Conservation (phyloP, 2,797 vertebrate species). For the Ctenopoma multispine region DNA sequence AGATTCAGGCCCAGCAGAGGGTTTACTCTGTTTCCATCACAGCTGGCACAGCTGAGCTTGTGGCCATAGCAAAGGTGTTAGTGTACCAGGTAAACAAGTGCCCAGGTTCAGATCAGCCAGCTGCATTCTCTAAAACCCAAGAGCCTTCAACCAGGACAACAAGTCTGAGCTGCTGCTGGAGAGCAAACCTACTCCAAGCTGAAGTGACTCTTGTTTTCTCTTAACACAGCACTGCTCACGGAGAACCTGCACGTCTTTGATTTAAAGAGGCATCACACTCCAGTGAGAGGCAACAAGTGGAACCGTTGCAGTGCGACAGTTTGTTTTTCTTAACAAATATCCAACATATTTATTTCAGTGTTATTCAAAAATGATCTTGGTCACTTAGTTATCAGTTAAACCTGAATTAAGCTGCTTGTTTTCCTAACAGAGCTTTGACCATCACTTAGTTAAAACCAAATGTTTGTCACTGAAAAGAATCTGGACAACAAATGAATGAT, state of each 20-base stretch:
- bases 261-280: slow-evolving; percentile 9
- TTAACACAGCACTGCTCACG: not conserved
- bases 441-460: not conserved
- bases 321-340: not conserved
- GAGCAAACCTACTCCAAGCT: not conserved
- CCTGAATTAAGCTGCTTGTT: too few species aligned
- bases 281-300: not conserved
- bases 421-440: too few species aligned
- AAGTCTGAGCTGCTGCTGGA: not conserved
- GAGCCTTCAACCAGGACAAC: not conserved
- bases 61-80: not conserved
- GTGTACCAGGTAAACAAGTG: not conserved
- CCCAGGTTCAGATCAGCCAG: not conserved
- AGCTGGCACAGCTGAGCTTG: slow-evolving; percentile 4
- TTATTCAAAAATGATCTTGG: too few species aligned
- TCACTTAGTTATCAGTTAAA: too few species aligned
- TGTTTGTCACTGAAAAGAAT: not conserved
- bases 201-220: not conserved
- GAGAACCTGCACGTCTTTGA: not conserved
- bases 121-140: not conserved
- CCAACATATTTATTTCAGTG: too few species aligned
- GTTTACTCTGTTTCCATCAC: not conserved
- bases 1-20: not conserved
- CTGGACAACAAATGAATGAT: not conserved
- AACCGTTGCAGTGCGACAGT: not conserved